Evolutionary conservation across 2,888 invertebrate genomes (phyloP), one percentile per base, ranked within the genome.

Genomic region (Esperia sulphurella): DNA sequence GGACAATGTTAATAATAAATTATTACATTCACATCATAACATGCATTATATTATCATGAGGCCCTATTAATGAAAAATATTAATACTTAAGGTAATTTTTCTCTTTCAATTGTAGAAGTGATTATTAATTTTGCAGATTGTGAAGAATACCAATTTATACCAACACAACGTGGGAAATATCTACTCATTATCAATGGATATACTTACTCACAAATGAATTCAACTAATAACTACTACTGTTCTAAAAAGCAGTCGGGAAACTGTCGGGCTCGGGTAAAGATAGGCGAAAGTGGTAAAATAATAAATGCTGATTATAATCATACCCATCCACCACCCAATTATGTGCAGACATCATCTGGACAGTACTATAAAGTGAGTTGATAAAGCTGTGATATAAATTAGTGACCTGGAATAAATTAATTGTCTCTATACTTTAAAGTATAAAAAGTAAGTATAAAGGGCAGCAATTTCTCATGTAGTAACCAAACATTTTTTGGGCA

Each of bases 211-310:
- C 65, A 68, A 13, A 37, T 37, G 42, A 42, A 41, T 28, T 28
- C 13, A 8, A 30, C 42, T 0, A 49, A 53, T 28, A 66, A 61
- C 48, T 72, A 53, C 46, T 66, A 68, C 38, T 71, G 73, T 46
- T 69, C 71, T 1, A 71, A 72, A 51, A 70, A 70, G 38, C 59
- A 66, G 8, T 38, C 52, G 3, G 65, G 66, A 0, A 46, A 57
- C 2, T 80, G 79, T 35, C 75, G 65, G 28, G 68, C 70, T 8
- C 62, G 61, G 3, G 62, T 78, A 1, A 73, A 68, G 43, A 49
- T 79, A 30, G 64, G 63, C 14, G 48, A 43, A 0, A 39, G 45
- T 12, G 71, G 71, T 1, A 51, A 44, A 12, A 63, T 74, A 7
- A 21, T 52, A 12, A 49, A 51, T 14, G 49, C 37, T 7, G 41